Conservation (phyloP, 2,888 invertebrate species). For the Caradrina clavipalpis region DNA sequence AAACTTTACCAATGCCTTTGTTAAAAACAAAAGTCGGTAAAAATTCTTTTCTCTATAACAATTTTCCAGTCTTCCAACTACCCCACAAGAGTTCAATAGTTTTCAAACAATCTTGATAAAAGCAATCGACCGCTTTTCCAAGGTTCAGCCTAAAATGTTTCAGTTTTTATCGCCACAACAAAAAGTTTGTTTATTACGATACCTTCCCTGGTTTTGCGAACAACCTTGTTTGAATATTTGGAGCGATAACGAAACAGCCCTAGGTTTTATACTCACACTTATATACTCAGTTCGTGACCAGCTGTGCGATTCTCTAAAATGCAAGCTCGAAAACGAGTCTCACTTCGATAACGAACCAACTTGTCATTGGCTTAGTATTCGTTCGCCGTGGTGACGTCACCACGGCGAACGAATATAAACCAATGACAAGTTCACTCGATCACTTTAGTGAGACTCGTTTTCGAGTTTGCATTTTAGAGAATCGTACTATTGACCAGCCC, state of each 20-base stretch:
- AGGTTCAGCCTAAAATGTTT: conserved; percentile 49
- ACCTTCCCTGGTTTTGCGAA: not conserved
- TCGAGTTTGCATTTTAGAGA: too few relatives aligned
- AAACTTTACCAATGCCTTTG: conserved; percentile 58
- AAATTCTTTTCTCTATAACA: conserved; percentile 57
- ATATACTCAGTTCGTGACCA: too few relatives aligned
- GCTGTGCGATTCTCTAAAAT: too few relatives aligned
- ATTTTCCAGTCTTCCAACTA: conserved; percentile 54
- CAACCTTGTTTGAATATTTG: conserved; percentile 43
- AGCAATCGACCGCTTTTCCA: conserved; percentile 58
- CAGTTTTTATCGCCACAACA: conserved; percentile 44
- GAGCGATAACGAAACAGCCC: conserved; percentile 6
- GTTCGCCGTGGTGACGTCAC: too few relatives aligned
- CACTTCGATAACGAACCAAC: too few relatives aligned
- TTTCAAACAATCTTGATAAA: conserved; percentile 69
- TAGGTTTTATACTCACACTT: not conserved
- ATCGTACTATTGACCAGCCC: too few relatives aligned
- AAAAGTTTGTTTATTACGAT: conserved; percentile 39
- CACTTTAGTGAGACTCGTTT: too few relatives aligned
- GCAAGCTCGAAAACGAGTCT: too few relatives aligned
- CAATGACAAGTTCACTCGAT: too few relatives aligned
- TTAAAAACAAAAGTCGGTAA: conserved; percentile 56
- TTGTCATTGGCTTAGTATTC: too few relatives aligned
- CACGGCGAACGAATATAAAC: too few relatives aligned
- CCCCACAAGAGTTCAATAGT: conserved; percentile 64